Evolutionary conservation across 2,888 invertebrate species (phyloP).

Genomic region (Poecilus cupreus): DNA sequence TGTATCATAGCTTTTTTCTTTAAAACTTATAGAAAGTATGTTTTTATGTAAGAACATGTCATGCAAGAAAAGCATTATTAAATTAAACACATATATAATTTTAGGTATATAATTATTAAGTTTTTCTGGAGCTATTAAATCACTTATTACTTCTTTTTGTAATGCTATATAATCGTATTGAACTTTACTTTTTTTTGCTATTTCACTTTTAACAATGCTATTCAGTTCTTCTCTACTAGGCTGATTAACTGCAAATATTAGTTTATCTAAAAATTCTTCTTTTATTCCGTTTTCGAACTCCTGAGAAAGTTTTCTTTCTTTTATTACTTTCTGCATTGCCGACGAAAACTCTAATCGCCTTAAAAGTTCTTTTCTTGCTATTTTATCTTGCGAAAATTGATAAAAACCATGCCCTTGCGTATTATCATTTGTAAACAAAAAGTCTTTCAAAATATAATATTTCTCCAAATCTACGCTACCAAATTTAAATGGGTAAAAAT

Average conservation of each 20-base stretch:
- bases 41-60: slow-evolving; percentile 12
- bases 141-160: too few relatives aligned
- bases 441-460: slow-evolving; percentile 62
- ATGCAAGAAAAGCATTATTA: not conserved
- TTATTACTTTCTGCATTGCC: slow-evolving; percentile 63
- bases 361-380: too few relatives aligned
- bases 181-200: slow-evolving; percentile 60
- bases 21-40: too few relatives aligned
- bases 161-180: slow-evolving; percentile 64
- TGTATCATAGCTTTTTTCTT: slow-evolving; percentile 54
- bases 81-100: too few relatives aligned
- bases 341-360: too few relatives aligned
- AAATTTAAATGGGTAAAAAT: slow-evolving; percentile 63
- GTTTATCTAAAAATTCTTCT: slow-evolving; percentile 64
- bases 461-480: slow-evolving; percentile 61
- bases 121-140: too few relatives aligned
- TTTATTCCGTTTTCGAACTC: slow-evolving; percentile 63
- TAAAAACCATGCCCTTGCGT: too few relatives aligned
- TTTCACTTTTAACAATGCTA: slow-evolving; percentile 65
- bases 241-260: too few relatives aligned
- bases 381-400: too few relatives aligned
- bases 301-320: slow-evolving; percentile 62
- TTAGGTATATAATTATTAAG: too few relatives aligned
- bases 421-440: slow-evolving; percentile 63
- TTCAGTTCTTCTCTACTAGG: too few relatives aligned